phyloP scores from a whole-genome alignment of 2,888 invertebrate genomes.

The Harmothoe impar region DNA sequence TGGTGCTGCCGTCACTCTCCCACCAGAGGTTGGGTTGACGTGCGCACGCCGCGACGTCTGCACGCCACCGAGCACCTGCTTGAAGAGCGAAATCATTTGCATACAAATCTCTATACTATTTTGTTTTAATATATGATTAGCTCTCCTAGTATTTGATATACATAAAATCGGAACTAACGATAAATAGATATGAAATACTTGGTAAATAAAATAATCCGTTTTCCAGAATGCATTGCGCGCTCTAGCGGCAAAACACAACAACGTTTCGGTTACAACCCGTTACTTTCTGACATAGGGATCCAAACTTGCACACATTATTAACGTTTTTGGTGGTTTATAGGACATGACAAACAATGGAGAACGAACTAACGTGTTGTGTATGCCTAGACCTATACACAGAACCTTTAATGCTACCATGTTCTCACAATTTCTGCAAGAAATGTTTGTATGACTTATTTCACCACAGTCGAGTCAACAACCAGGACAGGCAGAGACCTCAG shows the following conservation, averaged over 20 bases:
- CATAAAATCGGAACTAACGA: too few species aligned
- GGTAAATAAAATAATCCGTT: neutral
- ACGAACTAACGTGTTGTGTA: slow-evolving; percentile 64
- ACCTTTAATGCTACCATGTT: slow-evolving; percentile 64
- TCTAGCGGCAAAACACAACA: slow-evolving; percentile 24
- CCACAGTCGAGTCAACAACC: neutral
- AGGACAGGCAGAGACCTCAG: neutral
- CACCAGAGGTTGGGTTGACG: too few species aligned
- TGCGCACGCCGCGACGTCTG: too few species aligned
- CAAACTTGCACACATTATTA: neutral
- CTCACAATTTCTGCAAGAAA: slow-evolving; percentile 65
- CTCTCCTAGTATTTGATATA: too few species aligned
- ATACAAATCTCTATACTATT: too few species aligned
- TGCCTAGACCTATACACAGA: slow-evolving; percentile 63
- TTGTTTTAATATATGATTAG: too few species aligned
- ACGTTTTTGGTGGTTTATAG: neutral
- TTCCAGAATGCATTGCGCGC: neutral
- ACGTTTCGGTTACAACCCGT: neutral
- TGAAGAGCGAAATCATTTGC: too few species aligned
- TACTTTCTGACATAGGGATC: neutral
- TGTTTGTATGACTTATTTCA: slow-evolving; percentile 48
- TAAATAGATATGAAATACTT: too few species aligned
- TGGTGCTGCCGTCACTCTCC: too few species aligned
- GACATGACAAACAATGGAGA: slow-evolving; percentile 45
- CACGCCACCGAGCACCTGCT: too few species aligned